A percentile compares a stretch with the other conserved stretches of the same genome.
Conservation (phyloP, 2,113 vertebrate species). For the Megaptera novaeangliae region DNA sequence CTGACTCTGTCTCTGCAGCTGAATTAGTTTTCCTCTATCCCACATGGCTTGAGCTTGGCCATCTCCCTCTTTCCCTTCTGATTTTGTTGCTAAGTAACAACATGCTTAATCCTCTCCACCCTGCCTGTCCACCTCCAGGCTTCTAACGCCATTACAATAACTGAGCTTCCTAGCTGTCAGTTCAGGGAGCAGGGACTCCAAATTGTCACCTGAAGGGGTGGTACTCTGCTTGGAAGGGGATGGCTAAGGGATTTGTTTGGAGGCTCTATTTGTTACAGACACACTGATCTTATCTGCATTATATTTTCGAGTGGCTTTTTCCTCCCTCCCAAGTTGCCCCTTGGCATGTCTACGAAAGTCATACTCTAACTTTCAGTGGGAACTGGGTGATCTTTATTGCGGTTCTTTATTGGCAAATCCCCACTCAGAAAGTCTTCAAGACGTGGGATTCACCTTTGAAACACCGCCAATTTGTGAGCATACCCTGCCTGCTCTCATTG, state of each 20-base stretch:
- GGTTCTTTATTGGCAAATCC: background rate
- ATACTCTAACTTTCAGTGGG: background rate
- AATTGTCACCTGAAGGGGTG: background rate
- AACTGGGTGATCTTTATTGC: background rate
- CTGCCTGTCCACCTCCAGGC: background rate
- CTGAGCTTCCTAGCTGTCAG: background rate
- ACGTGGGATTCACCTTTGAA: background rate
- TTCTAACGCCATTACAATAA: background rate
- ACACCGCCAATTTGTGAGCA: background rate
- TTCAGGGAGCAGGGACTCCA: background rate
- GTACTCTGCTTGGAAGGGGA: background rate
- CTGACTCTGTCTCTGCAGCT: background rate
- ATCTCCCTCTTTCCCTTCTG: background rate
- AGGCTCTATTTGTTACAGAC: background rate
- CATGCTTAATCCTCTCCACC: background rate
- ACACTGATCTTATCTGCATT: background rate
- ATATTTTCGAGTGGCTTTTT: background rate
- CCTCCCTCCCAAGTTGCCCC: background rate
- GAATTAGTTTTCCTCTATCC: background rate
- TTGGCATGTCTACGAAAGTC: background rate
- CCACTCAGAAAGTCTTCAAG: background rate
- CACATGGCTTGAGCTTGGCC: background rate
- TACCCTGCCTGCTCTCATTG: background rate
- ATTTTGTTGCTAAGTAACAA: background rate
- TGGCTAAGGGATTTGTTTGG: background rate